Percentiles rank a stretch among this genome's conserved stretches.
phyloP scores from a whole-genome alignment of 2,888 invertebrate species.

The Eupithecia dodoneata region DNA sequence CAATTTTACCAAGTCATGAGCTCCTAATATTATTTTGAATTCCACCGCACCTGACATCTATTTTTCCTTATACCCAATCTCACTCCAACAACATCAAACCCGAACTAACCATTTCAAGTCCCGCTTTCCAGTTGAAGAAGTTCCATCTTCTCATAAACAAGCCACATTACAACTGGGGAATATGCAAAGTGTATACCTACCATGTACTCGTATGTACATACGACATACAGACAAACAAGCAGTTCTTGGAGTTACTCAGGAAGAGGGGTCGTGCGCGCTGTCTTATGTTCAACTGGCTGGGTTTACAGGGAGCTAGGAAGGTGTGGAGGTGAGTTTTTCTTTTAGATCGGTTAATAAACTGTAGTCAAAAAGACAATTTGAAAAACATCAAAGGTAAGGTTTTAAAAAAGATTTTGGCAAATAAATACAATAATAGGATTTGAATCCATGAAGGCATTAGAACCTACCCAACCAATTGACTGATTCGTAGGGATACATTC shows the following conservation, averaged over 20 bases:
- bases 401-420: not conserved
- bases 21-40: not conserved
- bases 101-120: not conserved
- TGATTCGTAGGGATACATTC: not conserved
- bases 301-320: constrained; percentile 49
- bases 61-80: not conserved
- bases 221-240: constrained; percentile 75
- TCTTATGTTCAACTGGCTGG: constrained; percentile 80
- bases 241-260: constrained; percentile 76
- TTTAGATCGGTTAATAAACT: not conserved
- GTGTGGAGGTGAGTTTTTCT: constrained; percentile 31
- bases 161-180: constrained; percentile 36
- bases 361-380: not conserved
- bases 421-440: no score
- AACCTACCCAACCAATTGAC: no score
- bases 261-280: constrained; percentile 70
- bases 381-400: not conserved
- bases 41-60: not conserved
- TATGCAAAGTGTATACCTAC: constrained; percentile 55
- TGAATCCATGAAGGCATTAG: no score
- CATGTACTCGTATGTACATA: constrained; percentile 55
- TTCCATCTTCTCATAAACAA: constrained; percentile 25
- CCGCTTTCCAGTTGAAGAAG: constrained; percentile 22
- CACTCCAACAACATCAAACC: not conserved
- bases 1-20: not conserved